Evolutionary conservation across 2,888 invertebrate species (phyloP).

Genomic region (Conus canariensis): DNA sequence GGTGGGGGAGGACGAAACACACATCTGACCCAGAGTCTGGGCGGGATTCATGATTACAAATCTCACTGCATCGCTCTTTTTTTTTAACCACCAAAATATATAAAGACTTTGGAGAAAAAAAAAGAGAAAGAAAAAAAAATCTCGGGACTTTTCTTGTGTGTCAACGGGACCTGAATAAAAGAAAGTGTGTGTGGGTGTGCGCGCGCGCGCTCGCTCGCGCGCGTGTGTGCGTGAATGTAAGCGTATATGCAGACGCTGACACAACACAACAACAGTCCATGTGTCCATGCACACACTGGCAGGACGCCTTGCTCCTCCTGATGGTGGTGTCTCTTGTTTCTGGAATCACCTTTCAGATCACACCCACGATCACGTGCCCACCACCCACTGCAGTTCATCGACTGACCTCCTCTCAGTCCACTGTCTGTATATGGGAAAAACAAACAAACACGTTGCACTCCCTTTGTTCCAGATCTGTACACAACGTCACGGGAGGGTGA

Average conservation of each 20-base stretch:
- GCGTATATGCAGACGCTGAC: neutral
- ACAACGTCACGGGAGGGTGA: too few species aligned
- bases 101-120: neutral
- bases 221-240: neutral
- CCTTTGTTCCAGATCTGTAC: too few species aligned
- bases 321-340: too few species aligned
- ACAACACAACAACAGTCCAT: too few species aligned
- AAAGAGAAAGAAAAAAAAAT: neutral
- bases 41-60: neutral
- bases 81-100: neutral
- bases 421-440: too few species aligned
- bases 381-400: too few species aligned
- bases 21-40: neutral
- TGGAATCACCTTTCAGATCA: too few species aligned
- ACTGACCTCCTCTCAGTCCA: too few species aligned
- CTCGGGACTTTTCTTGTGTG: neutral
- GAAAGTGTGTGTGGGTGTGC: neutral
- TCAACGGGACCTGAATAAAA: neutral
- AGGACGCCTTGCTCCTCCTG: too few species aligned
- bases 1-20: neutral
- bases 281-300: too few species aligned
- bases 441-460: too few species aligned
- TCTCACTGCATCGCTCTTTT: neutral
- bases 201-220: neutral
- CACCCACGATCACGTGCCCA: too few species aligned